A percentile compares a stretch with the other conserved stretches of the same genome.
Evolutionary conservation across 2,113 vertebrate species (phyloP).

Genomic region (Aleadryas rufinucha): DNA sequence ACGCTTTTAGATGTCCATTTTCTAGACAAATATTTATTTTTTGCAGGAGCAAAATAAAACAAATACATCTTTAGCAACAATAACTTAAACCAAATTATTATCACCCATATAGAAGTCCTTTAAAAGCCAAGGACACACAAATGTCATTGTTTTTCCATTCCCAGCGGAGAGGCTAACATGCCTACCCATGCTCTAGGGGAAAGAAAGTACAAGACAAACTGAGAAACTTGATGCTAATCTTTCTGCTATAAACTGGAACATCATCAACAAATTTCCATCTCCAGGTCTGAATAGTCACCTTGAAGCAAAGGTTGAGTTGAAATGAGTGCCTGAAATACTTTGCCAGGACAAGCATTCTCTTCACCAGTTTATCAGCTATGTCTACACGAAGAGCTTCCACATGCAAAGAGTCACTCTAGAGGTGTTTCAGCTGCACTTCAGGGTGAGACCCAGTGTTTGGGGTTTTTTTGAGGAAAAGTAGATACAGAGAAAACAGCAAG

Average conservation of each 20-base stretch:
- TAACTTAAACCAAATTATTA: background rate
- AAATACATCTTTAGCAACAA: background rate
- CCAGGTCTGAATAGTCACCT: background rate
- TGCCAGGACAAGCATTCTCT: background rate
- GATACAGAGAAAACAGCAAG: background rate
- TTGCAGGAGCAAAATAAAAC: background rate
- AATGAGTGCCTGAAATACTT: background rate
- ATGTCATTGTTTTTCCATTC: background rate
- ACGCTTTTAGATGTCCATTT: background rate
- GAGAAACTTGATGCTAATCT: background rate
- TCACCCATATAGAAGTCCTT: background rate
- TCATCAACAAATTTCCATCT: background rate
- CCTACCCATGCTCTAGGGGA: background rate
- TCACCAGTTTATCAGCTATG: background rate
- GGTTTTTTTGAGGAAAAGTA: background rate
- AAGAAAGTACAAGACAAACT: background rate
- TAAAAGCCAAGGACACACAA: background rate
- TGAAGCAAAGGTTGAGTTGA: background rate
- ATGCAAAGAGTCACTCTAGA: background rate
- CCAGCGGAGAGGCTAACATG: background rate
- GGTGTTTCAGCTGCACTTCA: background rate
- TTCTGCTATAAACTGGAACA: background rate
- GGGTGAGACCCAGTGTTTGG: background rate
- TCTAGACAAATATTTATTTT: background rate
- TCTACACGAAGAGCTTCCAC: background rate